phyloP scores from a whole-genome alignment of 2,888 invertebrate species.

The Hedychridium roseum region DNA sequence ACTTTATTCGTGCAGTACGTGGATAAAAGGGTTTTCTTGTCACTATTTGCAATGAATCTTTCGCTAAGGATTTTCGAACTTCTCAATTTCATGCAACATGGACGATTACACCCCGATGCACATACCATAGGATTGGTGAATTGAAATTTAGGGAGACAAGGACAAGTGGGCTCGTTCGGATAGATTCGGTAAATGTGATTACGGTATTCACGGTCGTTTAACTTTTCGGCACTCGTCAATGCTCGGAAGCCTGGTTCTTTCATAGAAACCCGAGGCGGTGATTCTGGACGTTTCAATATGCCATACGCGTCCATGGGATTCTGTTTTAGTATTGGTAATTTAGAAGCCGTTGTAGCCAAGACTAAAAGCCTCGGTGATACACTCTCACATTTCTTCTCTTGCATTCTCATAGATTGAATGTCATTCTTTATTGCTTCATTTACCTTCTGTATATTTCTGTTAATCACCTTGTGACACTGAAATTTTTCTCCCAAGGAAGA shows the following conservation, averaged over 20 bases:
- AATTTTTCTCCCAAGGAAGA: constrained; percentile 17
- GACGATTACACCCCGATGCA: constrained; percentile 37
- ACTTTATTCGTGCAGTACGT: constrained; percentile 31
- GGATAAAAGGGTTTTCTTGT: constrained; percentile 23
- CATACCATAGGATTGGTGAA: constrained; percentile 31
- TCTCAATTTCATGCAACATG: constrained; percentile 42
- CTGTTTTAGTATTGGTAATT: no score
- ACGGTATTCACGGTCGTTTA: constrained; percentile 49
- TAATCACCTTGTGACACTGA: constrained; percentile 3
- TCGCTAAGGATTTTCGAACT: constrained; percentile 16
- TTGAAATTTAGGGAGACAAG: constrained; percentile 25
- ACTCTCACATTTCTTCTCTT: no score
- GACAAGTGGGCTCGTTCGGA: constrained; percentile 48
- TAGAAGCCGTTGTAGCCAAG: no score
- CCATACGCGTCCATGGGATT: constrained; percentile 3
- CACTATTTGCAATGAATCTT: no score
- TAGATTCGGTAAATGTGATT: constrained; percentile 43
- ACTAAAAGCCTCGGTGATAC: no score
- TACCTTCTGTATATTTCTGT: no score
- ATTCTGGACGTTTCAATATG: constrained; percentile 29
- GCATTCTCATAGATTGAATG: no score
- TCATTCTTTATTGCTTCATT: no score
- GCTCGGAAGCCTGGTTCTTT: constrained; percentile 40
- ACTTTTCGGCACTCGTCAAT: constrained; percentile 50
- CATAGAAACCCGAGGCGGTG: constrained; percentile 36